These are phyloP conservation scores for Anser cygnoides DNA, from an alignment of 2,113 vertebrate genomes.

Conservation along the genomic window DNA sequence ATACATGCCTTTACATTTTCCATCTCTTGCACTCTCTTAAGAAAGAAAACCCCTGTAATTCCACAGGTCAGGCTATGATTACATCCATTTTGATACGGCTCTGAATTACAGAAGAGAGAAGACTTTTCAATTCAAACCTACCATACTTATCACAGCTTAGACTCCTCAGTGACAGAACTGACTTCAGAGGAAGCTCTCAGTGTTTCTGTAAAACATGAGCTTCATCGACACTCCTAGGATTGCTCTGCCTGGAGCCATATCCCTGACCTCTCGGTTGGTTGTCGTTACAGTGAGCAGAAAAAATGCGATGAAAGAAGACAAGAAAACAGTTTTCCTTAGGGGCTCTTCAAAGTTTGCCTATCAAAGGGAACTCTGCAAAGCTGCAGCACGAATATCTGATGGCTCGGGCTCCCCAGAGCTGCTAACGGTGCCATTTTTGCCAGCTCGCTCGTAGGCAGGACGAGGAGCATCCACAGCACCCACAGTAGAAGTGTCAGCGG, in stretches of 20 bases:
- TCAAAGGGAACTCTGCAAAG: background rate
- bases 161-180: background rate
- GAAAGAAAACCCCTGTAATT: background rate
- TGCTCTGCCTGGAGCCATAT: background rate
- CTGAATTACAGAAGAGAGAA: background rate
- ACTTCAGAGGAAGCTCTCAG: background rate
- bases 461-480: background rate
- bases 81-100: background rate
- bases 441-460: background rate
- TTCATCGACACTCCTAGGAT: background rate
- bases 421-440: background rate
- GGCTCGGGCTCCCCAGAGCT: background rate
- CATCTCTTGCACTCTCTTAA: background rate
- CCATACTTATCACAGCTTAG: background rate
- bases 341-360: background rate
- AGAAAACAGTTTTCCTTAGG: background rate
- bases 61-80: background rate
- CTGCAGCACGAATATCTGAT: background rate
- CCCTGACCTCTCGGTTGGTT: background rate
- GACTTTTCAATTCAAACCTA: background rate
- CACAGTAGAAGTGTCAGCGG: accelerated
- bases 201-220: background rate
- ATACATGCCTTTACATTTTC: background rate
- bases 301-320: background rate
- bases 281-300: background rate